phyloP scores from a whole-genome alignment of 1,140 invertebrate genomes.

The Leptinotarsa defecta region DNA sequence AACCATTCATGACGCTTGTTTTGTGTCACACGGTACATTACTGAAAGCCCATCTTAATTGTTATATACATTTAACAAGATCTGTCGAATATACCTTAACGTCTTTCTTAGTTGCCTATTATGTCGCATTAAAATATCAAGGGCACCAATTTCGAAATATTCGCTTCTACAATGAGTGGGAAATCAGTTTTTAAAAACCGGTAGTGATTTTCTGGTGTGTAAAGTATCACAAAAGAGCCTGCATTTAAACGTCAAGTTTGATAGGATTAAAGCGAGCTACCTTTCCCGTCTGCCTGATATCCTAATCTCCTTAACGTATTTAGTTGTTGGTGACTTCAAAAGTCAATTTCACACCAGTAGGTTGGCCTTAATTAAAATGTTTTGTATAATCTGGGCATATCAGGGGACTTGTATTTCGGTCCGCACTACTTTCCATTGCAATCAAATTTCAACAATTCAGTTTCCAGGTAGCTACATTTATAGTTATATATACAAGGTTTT shows the following conservation, averaged over 20 bases:
- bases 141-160: conserved; percentile 9
- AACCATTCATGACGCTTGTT: no score
- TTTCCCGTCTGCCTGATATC: conserved; percentile 28
- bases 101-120: conserved; percentile 22
- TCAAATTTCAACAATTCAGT: no score
- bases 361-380: conserved; percentile 22
- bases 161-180: conserved; percentile 33
- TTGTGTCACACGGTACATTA: no score
- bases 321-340: conserved; percentile 38
- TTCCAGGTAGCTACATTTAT: no score
- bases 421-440: not conserved
- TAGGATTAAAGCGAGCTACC: conserved; percentile 37
- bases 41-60: not conserved
- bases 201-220: conserved; percentile 33
- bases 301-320: conserved; percentile 42
- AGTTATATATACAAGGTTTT: no score
- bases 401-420: not conserved
- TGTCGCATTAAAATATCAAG: conserved; percentile 39
- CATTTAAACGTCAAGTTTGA: conserved; percentile 44
- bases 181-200: conserved; percentile 41
- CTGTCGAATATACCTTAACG: conserved; percentile 19
- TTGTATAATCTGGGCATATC: not conserved
- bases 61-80: not conserved
- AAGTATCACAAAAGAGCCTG: conserved; percentile 33
- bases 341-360: conserved; percentile 30